Base-by-base conservation (phyloP, 2,888 invertebrate species). In the Meghimatium bilineatum region DNA sequence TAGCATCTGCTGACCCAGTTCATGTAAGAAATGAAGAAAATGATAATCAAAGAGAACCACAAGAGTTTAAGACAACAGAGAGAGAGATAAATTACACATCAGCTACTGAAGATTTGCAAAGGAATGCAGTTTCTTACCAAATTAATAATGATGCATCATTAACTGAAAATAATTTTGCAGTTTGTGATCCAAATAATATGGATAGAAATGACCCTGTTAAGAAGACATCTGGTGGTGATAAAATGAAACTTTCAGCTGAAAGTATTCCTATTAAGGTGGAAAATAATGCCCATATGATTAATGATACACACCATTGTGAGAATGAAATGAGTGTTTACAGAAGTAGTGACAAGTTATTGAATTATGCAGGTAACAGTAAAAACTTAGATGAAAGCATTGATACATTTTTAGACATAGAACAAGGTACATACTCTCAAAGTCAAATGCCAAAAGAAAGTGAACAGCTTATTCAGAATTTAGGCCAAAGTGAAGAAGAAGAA, bases 161-260 rank as follows among this genome's bases (percentile, higher is more conserved):
- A 69, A 20, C 36, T 17, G 71, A 38, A 38, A 71, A 38, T 71
- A 23, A 8, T 6, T 36, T n/a, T 26, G 26, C 23, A 38, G 38
- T 71, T 23, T 71, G 6, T 38, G 38, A 71, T 23, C 26, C 71
- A 71, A 71, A 38, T 71, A 69, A 69, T 69, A 71, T 71, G 20
- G 71, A 71, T 36, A 71, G 71, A 71, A 38, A 38, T 26, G 44
- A 72, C 44, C 44, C 44, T 44, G 49, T n/a, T 10, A 38, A 72
- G 72, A 72, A 44, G n/a, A 44, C 44, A 44, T 72, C 44, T 17
- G 26, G 8, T 14, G 44, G 44, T n/a, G n/a, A 44, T 44, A 72
- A 72, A 72, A 44, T 44, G 44, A 14, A 12, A n/a, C 2, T 72
- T 49, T 0, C n/a, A 29, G 44, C 29, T 44, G 56, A 75, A 34